phyloP scores from a whole-genome alignment of 2,888 invertebrate genomes.

The Spisula solida region DNA sequence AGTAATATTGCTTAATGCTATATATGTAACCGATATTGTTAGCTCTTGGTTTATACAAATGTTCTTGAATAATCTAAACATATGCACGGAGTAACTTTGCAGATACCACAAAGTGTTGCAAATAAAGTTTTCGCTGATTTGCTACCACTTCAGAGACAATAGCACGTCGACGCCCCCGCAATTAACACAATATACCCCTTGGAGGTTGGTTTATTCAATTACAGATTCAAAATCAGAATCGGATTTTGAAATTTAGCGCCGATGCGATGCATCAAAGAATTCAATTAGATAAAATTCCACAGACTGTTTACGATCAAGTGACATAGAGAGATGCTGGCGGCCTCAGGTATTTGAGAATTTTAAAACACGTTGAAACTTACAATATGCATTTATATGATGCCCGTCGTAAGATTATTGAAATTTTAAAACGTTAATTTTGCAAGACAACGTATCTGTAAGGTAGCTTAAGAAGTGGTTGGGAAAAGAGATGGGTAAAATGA shows the following conservation, averaged over 20 bases:
- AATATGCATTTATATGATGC: neutral
- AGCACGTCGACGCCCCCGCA: neutral
- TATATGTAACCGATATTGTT: neutral
- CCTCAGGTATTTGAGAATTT: neutral
- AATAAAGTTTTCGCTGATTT: constrained; percentile 2
- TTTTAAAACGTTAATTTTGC: too few relatives aligned
- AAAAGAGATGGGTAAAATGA: too few relatives aligned
- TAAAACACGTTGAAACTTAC: neutral
- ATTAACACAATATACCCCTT: constrained; percentile 8
- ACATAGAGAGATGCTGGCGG: neutral
- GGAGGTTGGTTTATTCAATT: constrained; percentile 10
- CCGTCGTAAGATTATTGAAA: neutral
- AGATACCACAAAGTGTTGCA: neutral
- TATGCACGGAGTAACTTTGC: neutral
- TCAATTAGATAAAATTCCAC: neutral
- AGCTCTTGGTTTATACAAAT: neutral
- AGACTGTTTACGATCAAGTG: constrained; percentile 18
- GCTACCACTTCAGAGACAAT: neutral
- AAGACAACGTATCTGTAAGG: too few relatives aligned
- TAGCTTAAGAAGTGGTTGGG: too few relatives aligned
- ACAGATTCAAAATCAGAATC: constrained; percentile 3
- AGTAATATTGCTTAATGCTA: neutral
- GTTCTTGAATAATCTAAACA: neutral
- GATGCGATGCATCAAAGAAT: neutral
- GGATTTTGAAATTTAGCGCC: constrained; percentile 13